phyloP scores from a whole-genome alignment of 2,797 vertebrate genomes.

The Acanthurus lineatus region DNA sequence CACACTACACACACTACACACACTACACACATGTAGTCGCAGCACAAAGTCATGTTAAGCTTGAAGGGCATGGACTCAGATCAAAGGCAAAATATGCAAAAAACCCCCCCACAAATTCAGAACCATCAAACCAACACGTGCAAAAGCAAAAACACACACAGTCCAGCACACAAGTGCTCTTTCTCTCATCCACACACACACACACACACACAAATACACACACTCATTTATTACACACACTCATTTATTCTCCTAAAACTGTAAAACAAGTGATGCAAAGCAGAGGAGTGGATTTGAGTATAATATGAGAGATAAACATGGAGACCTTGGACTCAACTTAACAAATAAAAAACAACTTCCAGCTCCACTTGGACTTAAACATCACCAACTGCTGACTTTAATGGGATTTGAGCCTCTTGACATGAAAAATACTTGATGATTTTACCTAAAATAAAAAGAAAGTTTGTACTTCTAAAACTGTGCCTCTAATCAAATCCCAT shows the following conservation, averaged over 20 bases:
- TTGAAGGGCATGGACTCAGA: slow-evolving; percentile 70
- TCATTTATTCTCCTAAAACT: slow-evolving; percentile 5
- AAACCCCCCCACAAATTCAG: slow-evolving; percentile 59
- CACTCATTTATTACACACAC: slow-evolving; percentile 12
- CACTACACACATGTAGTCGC: slow-evolving; percentile 21
- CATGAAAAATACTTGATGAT: too few species aligned
- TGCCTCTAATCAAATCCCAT: too few species aligned
- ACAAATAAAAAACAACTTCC: too few species aligned
- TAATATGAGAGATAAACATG: background rate
- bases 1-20: background rate
- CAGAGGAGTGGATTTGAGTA: background rate
- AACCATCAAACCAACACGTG: slow-evolving; percentile 44
- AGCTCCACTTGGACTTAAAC: too few species aligned
- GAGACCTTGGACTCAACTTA: too few species aligned
- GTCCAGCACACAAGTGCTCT: slow-evolving; percentile 17
- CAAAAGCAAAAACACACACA: slow-evolving; percentile 40
- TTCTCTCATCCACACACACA: slow-evolving; percentile 16
- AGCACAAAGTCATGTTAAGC: slow-evolving; percentile 73
- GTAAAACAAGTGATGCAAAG: background rate
- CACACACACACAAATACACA: slow-evolving; percentile 13
- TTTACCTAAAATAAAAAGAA: too few species aligned
- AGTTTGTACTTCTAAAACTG: too few species aligned
- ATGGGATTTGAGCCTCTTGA: too few species aligned
- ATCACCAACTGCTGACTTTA: too few species aligned
- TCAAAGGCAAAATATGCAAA: slow-evolving; percentile 71